phyloP scores from a whole-genome alignment of 2,888 invertebrate genomes.

The Netelia fuscicornis region DNA sequence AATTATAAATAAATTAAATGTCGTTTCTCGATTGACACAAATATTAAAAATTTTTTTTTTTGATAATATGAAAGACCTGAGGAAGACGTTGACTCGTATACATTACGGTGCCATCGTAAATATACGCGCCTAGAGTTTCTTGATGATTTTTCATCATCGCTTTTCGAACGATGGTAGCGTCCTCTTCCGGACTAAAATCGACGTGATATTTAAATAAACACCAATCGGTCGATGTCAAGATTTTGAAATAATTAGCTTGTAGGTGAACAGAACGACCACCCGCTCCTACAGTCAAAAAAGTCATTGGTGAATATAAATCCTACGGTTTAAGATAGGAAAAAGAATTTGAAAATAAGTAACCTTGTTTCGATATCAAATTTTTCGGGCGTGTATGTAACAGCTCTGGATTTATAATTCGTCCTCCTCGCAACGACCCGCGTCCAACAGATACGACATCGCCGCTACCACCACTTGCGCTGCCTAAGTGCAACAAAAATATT shows the following conservation, averaged over 20 bases:
- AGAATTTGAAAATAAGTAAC: slow-evolving; percentile 70
- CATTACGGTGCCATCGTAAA: slow-evolving; percentile 91
- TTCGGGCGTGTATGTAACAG: slow-evolving; percentile 84
- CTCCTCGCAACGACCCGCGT: slow-evolving; percentile 87
- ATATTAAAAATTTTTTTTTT: neutral
- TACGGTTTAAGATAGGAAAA: slow-evolving; percentile 22
- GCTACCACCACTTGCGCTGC: slow-evolving; percentile 74
- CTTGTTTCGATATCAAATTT: slow-evolving; percentile 78
- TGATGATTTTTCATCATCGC: slow-evolving; percentile 87
- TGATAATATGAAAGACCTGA: slow-evolving; percentile 55
- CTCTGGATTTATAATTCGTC: slow-evolving; percentile 85
- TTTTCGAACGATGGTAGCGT: slow-evolving; percentile 87
- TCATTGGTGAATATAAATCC: slow-evolving; percentile 9
- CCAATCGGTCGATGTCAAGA: slow-evolving; percentile 89
- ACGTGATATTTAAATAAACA: slow-evolving; percentile 91
- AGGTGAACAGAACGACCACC: slow-evolving; percentile 86
- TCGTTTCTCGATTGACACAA: too few species aligned
- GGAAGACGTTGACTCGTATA: slow-evolving; percentile 88
- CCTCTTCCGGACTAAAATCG: slow-evolving; percentile 90
- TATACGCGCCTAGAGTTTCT: slow-evolving; percentile 87
- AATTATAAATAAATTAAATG: neutral
- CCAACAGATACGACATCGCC: slow-evolving; percentile 82
- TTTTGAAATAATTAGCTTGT: slow-evolving; percentile 89
- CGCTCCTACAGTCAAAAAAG: slow-evolving; percentile 83
- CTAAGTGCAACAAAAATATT: neutral